A percentile compares a stretch with the other conserved stretches of the same genome.
These are phyloP conservation scores for Apamea sordens DNA, from an alignment of 2,888 invertebrate genomes.

Conservation along the genomic window DNA sequence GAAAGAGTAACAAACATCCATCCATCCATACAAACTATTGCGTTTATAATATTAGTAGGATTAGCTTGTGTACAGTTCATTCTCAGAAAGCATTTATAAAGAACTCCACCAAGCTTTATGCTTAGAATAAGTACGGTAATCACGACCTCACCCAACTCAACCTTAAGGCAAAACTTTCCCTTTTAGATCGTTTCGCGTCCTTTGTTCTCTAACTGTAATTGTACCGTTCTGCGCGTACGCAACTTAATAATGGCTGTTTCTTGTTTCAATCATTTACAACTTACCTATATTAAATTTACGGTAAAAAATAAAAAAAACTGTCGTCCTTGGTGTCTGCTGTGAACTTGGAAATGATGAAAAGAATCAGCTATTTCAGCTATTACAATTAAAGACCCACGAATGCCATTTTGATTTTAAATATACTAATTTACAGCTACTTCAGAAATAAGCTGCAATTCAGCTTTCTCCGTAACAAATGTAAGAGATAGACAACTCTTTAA, in stretches of 20 bases:
- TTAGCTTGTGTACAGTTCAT: neutral
- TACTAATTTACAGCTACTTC: no score
- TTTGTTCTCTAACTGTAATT: conserved; percentile 51
- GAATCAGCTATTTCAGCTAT: neutral
- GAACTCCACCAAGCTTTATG: neutral
- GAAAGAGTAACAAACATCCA: no score
- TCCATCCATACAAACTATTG: no score
- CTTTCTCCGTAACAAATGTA: neutral
- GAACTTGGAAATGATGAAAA: neutral
- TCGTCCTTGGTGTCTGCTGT: neutral
- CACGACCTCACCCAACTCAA: conserved; percentile 41
- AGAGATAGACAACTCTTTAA: conserved; percentile 7
- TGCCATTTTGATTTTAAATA: neutral
- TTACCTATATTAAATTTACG: neutral
- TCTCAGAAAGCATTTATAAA: neutral
- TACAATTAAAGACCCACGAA: neutral
- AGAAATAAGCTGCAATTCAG: no score
- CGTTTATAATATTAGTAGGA: no score
- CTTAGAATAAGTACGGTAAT: neutral
- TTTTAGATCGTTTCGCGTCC: conserved; percentile 30
- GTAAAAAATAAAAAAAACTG: neutral
- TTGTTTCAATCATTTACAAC: conserved; percentile 3
- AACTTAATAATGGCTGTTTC: neutral
- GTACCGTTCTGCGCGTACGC: conserved; percentile 27
- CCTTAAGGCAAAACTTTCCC: conserved; percentile 43